Conservation (phyloP, 2,797 vertebrate genomes). For the Alcedo quadribrachys region DNA sequence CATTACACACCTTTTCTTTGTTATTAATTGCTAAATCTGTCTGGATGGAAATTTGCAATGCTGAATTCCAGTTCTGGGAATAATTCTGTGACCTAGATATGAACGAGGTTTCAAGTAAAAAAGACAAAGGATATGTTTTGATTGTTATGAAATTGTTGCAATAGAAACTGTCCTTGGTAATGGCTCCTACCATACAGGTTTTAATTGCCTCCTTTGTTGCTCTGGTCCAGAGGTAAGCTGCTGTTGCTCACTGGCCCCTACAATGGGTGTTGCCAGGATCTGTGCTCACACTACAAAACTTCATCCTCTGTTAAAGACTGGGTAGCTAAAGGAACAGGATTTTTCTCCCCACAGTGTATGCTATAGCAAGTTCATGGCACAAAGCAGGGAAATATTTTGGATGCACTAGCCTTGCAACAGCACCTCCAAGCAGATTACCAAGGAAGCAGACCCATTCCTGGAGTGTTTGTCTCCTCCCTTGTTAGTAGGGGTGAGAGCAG, state of each 20-base stretch:
- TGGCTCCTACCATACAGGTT: neutral
- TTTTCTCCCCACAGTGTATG: fast-evolving
- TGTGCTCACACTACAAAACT: neutral
- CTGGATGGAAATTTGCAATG: neutral
- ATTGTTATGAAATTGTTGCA: neutral
- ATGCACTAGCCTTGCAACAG: neutral
- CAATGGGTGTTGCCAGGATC: neutral
- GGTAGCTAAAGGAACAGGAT: neutral
- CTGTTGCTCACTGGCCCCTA: neutral
- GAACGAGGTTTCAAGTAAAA: neutral
- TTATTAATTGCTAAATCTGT: neutral
- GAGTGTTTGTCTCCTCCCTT: neutral
- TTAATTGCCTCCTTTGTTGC: fast-evolving
- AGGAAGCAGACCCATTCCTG: neutral
- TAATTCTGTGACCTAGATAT: neutral
- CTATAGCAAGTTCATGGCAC: neutral
- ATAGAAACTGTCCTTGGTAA: neutral
- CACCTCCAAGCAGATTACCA: neutral
- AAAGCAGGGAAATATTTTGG: neutral
- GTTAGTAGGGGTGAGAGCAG: neutral
- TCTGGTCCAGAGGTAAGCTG: neutral
- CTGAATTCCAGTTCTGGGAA: neutral
- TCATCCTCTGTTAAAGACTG: neutral
- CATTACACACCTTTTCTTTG: neutral
- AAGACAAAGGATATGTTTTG: neutral